phyloP scores from a whole-genome alignment of 2,113 vertebrate species.

The Lampris incognitus region DNA sequence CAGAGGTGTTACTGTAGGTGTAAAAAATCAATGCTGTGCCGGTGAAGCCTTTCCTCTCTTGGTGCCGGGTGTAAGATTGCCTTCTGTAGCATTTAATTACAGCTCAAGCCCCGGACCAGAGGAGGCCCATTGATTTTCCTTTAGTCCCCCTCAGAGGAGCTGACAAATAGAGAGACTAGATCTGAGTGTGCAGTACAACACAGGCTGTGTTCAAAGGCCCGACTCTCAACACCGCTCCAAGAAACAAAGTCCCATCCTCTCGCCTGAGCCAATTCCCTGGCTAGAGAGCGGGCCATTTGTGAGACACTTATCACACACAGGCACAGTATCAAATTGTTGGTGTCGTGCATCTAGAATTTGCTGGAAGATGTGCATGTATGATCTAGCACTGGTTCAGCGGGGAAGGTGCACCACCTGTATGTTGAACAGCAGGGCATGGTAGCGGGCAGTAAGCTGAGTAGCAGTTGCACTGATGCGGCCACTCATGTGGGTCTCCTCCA shows the following conservation, averaged over 20 bases:
- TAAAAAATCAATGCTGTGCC: conserved; percentile 76
- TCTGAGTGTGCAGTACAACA: conserved; percentile 57
- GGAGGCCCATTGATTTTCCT: conserved; percentile 76
- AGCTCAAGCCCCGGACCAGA: conserved; percentile 63
- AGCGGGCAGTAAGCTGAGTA: conserved; percentile 90
- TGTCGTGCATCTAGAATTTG: no score
- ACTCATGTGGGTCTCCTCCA: conserved; percentile 89
- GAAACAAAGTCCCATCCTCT: conserved; percentile 53
- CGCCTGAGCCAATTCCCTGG: conserved; percentile 39
- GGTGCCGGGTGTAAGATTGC: conserved; percentile 70
- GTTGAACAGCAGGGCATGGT: conserved; percentile 91
- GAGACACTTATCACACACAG: conserved; percentile 23
- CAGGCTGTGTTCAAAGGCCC: conserved; percentile 37
- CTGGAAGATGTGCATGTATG: not conserved
- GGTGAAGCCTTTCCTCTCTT: conserved; percentile 60
- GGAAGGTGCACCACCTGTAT: conserved; percentile 82
- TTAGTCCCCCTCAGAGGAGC: conserved; percentile 63
- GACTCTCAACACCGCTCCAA: conserved; percentile 59
- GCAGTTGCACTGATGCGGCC: conserved; percentile 88
- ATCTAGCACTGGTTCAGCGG: not conserved
- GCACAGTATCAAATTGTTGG: not conserved
- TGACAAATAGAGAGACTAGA: conserved; percentile 66
- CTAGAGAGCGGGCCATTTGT: conserved; percentile 39
- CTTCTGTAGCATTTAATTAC: conserved; percentile 81
- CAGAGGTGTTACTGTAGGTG: conserved; percentile 72